Conservation (phyloP, 2,797 vertebrate species). For the Parambassis ranga region DNA sequence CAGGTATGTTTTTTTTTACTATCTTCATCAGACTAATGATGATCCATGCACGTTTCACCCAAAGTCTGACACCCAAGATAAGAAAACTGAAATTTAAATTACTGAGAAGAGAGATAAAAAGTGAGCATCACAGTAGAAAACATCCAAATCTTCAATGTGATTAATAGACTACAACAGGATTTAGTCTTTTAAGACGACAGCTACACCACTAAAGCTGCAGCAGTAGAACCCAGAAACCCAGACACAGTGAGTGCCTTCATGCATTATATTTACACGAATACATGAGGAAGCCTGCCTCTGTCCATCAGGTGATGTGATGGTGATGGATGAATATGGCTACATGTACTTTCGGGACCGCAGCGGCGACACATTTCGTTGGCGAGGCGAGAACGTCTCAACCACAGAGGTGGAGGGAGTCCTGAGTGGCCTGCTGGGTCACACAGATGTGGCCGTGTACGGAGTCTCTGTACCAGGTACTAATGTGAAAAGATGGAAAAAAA, state of each 20-base stretch:
- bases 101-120: too few species aligned
- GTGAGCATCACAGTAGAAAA: too few species aligned
- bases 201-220: too few species aligned
- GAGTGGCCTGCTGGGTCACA: slow-evolving; percentile 84
- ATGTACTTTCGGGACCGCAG: slow-evolving; percentile 89
- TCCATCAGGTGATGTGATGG: slow-evolving; percentile 84
- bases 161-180: neutral
- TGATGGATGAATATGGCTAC: slow-evolving; percentile 92
- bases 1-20: slow-evolving; percentile 68
- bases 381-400: slow-evolving; percentile 90
- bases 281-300: neutral
- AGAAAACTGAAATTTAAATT: neutral
- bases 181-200: neutral
- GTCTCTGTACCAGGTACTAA: slow-evolving; percentile 82
- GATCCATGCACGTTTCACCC: neutral
- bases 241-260: too few species aligned
- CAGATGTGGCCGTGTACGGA: slow-evolving; percentile 87
- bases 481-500: neutral
- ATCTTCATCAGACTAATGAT: neutral
- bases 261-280: too few species aligned
- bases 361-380: slow-evolving; percentile 91
- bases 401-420: slow-evolving; percentile 87
- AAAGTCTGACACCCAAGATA: neutral
- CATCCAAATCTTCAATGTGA: too few species aligned
- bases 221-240: neutral